phyloP scores from a whole-genome alignment of 2,888 invertebrate genomes.

The Metellina segmentata region DNA sequence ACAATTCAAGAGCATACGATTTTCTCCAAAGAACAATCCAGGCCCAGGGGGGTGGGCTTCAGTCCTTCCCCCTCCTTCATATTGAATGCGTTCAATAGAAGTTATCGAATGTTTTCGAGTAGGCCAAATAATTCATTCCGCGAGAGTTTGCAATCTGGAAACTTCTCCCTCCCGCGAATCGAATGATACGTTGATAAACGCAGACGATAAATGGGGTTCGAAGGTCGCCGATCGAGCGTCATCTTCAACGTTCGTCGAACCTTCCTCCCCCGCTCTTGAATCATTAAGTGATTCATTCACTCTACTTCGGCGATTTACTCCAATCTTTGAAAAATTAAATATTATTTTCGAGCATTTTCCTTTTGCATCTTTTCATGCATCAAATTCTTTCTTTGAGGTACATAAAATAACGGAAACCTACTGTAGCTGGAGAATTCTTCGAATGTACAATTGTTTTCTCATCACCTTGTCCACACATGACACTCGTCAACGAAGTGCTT shows the following conservation, averaged over 20 bases:
- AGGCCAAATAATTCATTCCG: neutral
- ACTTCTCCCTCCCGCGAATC: neutral
- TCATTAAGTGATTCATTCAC: neutral
- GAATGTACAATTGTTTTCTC: no score
- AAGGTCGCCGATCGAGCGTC: neutral
- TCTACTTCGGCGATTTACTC: neutral
- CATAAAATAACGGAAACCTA: no score
- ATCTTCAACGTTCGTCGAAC: neutral
- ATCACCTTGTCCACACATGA: no score
- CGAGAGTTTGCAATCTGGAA: neutral
- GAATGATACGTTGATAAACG: neutral
- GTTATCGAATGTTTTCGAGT: neutral
- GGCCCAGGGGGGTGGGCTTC: neutral
- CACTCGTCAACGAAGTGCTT: no score
- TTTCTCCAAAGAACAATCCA: neutral
- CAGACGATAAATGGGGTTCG: neutral
- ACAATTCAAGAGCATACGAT: no score
- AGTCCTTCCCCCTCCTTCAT: neutral
- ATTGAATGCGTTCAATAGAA: neutral
- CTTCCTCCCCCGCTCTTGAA: neutral
- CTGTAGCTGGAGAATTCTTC: no score
- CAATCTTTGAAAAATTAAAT: neutral
- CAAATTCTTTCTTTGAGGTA: no score
- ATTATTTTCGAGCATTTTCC: neutral
- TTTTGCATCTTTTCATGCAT: no score